These are phyloP conservation scores for Ectemnius lituratus DNA, from an alignment of 2,888 invertebrate species.

Conservation along the genomic window DNA sequence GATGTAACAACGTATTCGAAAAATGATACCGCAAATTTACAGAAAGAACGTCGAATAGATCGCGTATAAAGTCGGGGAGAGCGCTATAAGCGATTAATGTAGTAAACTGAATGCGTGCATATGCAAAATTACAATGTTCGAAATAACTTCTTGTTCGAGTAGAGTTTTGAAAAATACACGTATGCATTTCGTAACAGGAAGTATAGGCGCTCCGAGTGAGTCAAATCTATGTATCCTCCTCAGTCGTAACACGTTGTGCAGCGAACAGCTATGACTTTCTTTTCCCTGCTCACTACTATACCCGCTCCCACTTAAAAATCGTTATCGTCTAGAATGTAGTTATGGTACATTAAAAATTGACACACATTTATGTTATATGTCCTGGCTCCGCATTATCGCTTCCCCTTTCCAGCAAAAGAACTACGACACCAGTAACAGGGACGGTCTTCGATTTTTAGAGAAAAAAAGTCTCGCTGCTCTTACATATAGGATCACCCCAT, in stretches of 20 bases:
- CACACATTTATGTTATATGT: conserved; percentile 70
- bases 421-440: conserved; percentile 43
- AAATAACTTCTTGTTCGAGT: not conserved
- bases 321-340: conserved; percentile 67
- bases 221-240: conserved; percentile 36
- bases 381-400: conserved; percentile 50
- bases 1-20: too few species aligned
- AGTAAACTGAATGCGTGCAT: too few species aligned
- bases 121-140: too few species aligned
- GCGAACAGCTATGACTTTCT: conserved; percentile 39
- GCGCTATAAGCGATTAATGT: too few species aligned
- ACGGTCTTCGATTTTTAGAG: conserved; percentile 51
- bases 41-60: too few species aligned
- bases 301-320: conserved; percentile 39
- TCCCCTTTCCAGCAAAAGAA: conserved; percentile 14
- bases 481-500: conserved; percentile 24
- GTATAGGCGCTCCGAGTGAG: conserved; percentile 47
- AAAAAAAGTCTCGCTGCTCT: conserved; percentile 36
- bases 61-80: too few species aligned
- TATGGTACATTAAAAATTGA: conserved; percentile 75
- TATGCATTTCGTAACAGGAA: conserved; percentile 10
- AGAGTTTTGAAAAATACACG: not conserved
- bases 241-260: conserved; percentile 30
- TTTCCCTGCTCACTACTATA: conserved; percentile 36
- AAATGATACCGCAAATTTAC: too few species aligned